Conservation (phyloP, 2,797 vertebrate genomes). For the Chelonia mydas region DNA sequence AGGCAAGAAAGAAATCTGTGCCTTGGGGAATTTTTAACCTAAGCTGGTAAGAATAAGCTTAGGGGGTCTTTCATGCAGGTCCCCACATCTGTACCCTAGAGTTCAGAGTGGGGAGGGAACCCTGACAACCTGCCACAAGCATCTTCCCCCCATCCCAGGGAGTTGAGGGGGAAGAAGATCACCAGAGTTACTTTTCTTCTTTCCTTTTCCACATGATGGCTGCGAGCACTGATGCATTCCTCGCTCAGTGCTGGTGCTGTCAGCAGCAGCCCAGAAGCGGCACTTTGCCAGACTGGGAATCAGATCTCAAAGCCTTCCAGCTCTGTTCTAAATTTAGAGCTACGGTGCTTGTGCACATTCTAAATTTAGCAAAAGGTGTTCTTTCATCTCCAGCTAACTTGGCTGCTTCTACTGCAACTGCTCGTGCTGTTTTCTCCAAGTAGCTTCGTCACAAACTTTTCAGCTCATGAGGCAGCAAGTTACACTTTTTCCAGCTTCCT, state of each 20-base stretch:
- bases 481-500: not conserved
- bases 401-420: not conserved
- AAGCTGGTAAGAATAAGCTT: too few relatives aligned
- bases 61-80: too few relatives aligned
- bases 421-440: not conserved
- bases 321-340: not conserved
- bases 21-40: too few relatives aligned
- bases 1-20: too few relatives aligned
- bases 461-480: not conserved
- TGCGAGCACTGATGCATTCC: not conserved
- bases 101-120: too few relatives aligned
- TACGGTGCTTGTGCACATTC: not conserved
- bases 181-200: not conserved
- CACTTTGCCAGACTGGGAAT: not conserved
- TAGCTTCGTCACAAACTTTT: fast-evolving
- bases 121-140: not conserved
- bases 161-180: not conserved
- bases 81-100: too few relatives aligned
- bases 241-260: not conserved
- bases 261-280: not conserved
- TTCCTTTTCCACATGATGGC: fast-evolving
- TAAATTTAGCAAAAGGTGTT: not conserved
- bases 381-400: not conserved
- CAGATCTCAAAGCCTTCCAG: not conserved
- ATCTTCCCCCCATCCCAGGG: not conserved